Percentiles rank a stretch among this genome's conserved stretches.
These are phyloP conservation scores for Thalpophila matura DNA, from an alignment of 2,888 invertebrate genomes.

Conservation along the genomic window DNA sequence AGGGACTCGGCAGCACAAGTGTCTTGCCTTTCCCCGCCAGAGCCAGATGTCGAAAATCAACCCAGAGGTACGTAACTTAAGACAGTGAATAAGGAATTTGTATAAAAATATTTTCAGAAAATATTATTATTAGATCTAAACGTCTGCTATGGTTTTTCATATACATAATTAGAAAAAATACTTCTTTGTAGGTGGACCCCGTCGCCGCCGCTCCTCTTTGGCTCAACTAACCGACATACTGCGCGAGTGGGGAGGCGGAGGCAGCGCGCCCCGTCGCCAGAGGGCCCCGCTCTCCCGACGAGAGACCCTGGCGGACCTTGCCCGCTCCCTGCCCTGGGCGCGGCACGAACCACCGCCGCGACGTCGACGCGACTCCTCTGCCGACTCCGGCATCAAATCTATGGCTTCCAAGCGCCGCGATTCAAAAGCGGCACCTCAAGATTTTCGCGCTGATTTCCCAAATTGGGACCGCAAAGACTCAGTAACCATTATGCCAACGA, in stretches of 20 bases:
- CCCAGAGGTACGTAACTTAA: conserved; percentile 75
- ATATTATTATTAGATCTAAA: not conserved
- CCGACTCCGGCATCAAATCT: conserved; percentile 95
- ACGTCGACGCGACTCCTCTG: conserved; percentile 96
- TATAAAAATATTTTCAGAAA: not conserved
- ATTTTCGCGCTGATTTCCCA: conserved; percentile 93
- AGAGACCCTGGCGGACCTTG: conserved; percentile 96
- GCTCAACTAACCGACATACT: conserved; percentile 97
- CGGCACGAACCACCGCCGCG: conserved; percentile 91
- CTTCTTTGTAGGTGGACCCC: conserved; percentile 89
- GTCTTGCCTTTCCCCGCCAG: conserved; percentile 95
- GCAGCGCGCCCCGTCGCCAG: conserved; percentile 88
- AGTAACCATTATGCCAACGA: conserved; percentile 87
- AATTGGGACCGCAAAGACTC: conserved; percentile 93
- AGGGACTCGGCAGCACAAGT: conserved; percentile 98
- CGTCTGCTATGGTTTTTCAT: not conserved
- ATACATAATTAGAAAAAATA: conserved; percentile 8
- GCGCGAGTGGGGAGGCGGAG: conserved; percentile 95
- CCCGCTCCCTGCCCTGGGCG: conserved; percentile 96
- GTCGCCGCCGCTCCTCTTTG: conserved; percentile 95
- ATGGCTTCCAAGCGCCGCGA: conserved; percentile 94
- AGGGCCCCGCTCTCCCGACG: conserved; percentile 94
- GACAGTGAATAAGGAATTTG: not conserved
- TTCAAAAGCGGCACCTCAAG: conserved; percentile 92
- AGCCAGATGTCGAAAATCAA: conserved; percentile 93